Evolutionary conservation across 2,888 invertebrate species (phyloP).

Genomic region (Caenorhabditis macrosperma): DNA sequence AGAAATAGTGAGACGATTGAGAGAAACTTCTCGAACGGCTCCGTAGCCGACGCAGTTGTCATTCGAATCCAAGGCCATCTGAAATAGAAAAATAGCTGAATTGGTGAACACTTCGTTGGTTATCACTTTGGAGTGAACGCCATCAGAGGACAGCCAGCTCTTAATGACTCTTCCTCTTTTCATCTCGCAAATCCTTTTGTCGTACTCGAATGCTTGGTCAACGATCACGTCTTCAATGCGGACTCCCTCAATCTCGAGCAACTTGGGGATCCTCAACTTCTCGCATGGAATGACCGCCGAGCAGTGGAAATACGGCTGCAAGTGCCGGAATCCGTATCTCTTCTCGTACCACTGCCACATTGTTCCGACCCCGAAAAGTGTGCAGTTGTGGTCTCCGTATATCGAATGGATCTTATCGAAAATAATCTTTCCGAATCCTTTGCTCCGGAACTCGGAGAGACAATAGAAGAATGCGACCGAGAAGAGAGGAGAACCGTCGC

Average conservation of each 20-base stretch:
- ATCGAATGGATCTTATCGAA: slow-evolving; percentile 10
- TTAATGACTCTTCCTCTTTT: background rate
- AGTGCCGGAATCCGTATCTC: slow-evolving; percentile 3
- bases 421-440: slow-evolving; percentile 8
- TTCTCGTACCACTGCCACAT: slow-evolving; percentile 35
- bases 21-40: slow-evolving; percentile 17
- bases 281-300: background rate
- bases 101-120: no score
- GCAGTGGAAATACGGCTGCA: slow-evolving; percentile 22
- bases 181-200: slow-evolving; percentile 21
- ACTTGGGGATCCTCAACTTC: background rate
- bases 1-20: slow-evolving; percentile 14
- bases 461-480: slow-evolving; percentile 31
- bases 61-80: slow-evolving; percentile 8
- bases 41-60: slow-evolving; percentile 9
- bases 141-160: slow-evolving; percentile 10
- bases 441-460: slow-evolving; percentile 2
- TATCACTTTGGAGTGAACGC: slow-evolving; percentile 10
- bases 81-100: no score
- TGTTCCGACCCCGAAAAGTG: slow-evolving; percentile 24
- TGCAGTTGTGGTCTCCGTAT: slow-evolving; percentile 8
- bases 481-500: slow-evolving; percentile 5
- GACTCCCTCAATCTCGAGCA: background rate
- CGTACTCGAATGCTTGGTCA: background rate
- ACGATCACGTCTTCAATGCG: background rate